Conservation (phyloP, 2,113 vertebrate species). For the Crotophaga sulcirostris region DNA sequence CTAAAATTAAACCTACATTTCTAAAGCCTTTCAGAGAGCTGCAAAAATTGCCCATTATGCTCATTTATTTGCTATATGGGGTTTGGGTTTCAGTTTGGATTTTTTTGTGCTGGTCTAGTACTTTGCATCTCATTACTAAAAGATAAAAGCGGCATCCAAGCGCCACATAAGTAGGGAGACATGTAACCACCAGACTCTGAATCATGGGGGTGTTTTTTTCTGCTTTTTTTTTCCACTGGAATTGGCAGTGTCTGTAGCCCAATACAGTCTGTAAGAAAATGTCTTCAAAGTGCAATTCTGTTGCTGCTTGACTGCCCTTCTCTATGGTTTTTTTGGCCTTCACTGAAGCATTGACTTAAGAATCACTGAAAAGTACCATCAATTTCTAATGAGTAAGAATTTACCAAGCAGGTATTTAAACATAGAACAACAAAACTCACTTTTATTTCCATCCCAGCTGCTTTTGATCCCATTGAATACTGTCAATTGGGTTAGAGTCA, state of each 20-base stretch:
- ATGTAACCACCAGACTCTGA: conserved; percentile 2
- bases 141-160: background rate
- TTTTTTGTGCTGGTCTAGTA: background rate
- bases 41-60: background rate
- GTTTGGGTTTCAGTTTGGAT: background rate
- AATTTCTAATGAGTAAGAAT: conserved; percentile 5
- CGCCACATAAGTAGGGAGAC: background rate
- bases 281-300: conserved; percentile 1
- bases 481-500: background rate
- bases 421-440: background rate
- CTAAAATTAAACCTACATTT: background rate
- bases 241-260: background rate
- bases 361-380: background rate
- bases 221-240: conserved; percentile 48
- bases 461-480: conserved; percentile 10
- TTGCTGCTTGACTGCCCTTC: conserved; percentile 24
- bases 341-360: background rate
- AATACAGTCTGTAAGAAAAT: conserved; percentile 1
- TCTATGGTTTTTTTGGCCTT: background rate
- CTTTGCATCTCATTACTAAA: conserved; percentile 24
- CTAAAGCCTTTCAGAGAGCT: background rate
- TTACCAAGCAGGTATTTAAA: conserved; percentile 32
- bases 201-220: background rate
- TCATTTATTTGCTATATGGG: background rate
- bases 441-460: background rate